Evolutionary conservation across 2,888 invertebrate species (phyloP), one percentile per base, ranked within the genome.

Genomic region (Agrotis puta): DNA sequence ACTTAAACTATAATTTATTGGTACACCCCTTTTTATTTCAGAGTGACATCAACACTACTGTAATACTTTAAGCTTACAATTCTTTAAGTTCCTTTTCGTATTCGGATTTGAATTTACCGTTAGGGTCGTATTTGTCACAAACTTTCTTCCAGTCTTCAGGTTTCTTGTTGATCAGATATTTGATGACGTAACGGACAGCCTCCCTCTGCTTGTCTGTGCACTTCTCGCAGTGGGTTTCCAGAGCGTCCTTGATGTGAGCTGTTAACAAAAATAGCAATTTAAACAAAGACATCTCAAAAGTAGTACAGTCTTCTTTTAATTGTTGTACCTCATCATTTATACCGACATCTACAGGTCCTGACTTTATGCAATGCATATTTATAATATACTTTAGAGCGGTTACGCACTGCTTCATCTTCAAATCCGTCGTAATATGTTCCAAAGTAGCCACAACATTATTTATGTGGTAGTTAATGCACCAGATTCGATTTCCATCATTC

Each of bases 221-320:
- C 66, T 92, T 93, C 0, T 76, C 88, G 82, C 96, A 96, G 69
- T 90, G 83, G 47, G 89, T 92, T 74, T 92, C 91, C 2, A 96
- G 74, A 0, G 95, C 95, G 22, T 95, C 95, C 88, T 58, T 81
- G 45, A 94, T 90, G 84, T 94, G 92, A 50, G 89, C 94, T 95
- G 89, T 14, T 61, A 83, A 79, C 50, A 51, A 24, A 77, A 72
- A 62, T 39, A 9, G 16, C 39, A 33, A 1, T 45, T 64, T 2
- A 54, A 18, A 45, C n/a, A 59, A 50, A 22, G 50, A 22, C 0
- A 18, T 61, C 13, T 22, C n/a, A n/a, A n/a, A n/a, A n/a, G n/a
- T n/a, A n/a, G n/a, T n/a, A n/a, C n/a, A n/a, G n/a, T n/a, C n/a
- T n/a, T n/a, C n/a, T n/a, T n/a, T n/a, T n/a, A n/a, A n/a, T n/a